A percentile compares a stretch with the other conserved stretches of the same genome.
These are phyloP conservation scores for Kryptolebias ocellatus DNA, from an alignment of 2,797 vertebrate genomes.

Conservation along the genomic window DNA sequence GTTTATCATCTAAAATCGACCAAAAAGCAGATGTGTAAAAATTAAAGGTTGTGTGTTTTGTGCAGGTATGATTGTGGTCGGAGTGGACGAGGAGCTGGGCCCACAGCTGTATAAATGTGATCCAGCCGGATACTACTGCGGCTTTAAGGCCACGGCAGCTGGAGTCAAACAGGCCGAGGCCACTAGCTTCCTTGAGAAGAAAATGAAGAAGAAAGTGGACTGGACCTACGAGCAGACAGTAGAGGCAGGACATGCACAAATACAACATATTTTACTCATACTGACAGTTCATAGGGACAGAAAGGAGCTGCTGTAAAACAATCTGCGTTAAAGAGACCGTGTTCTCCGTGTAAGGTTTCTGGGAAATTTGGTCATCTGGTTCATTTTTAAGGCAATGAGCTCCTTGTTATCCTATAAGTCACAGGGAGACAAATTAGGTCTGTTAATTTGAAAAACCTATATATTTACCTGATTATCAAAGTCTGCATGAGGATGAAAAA, in stretches of 20 bases:
- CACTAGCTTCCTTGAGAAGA: slow-evolving; percentile 97
- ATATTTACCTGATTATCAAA: too few relatives aligned
- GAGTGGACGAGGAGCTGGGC: slow-evolving; percentile 90
- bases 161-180: slow-evolving; percentile 96
- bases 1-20: not conserved
- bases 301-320: too few relatives aligned
- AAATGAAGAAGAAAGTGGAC: slow-evolving; percentile 96
- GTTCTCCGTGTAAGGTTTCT: too few relatives aligned
- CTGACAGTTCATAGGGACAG: too few relatives aligned
- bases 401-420: too few relatives aligned
- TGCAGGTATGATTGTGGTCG: slow-evolving; percentile 94
- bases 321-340: too few relatives aligned
- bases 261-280: not conserved
- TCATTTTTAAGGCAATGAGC: too few relatives aligned
- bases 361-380: too few relatives aligned
- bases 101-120: slow-evolving; percentile 96
- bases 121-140: slow-evolving; percentile 94
- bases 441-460: too few relatives aligned
- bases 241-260: slow-evolving; percentile 79
- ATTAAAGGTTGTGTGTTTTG: not conserved
- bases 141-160: slow-evolving; percentile 94
- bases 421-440: too few relatives aligned
- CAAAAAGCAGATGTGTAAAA: not conserved
- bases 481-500: too few relatives aligned
- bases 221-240: slow-evolving; percentile 93